phyloP scores from a whole-genome alignment of 2,113 vertebrate genomes.

The Lichenostomus cassidix region DNA sequence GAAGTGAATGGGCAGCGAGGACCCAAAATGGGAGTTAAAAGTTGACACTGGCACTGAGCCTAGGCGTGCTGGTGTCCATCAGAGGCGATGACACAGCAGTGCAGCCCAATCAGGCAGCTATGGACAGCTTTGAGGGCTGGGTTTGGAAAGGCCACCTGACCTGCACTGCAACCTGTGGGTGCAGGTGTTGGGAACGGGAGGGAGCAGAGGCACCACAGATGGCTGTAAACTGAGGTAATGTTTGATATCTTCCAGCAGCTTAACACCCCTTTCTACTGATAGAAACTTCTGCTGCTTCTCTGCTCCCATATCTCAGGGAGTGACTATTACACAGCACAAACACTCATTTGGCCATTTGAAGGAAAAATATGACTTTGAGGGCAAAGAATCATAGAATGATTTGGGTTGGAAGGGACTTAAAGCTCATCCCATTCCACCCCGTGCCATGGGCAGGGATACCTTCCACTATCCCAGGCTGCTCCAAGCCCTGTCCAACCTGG shows the following conservation, averaged over 20 bases:
- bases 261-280: rapidly evolving
- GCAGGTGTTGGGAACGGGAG: not conserved
- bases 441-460: not conserved
- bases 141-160: not conserved
- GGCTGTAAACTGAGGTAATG: rapidly evolving
- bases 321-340: no score
- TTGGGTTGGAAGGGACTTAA: not conserved
- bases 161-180: not conserved
- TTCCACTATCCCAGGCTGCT: not conserved
- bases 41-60: rapidly evolving
- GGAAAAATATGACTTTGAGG: rapidly evolving
- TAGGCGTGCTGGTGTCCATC: not conserved
- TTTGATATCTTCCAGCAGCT: not conserved
- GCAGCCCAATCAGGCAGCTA: not conserved
- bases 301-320: not conserved
- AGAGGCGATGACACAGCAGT: rapidly evolving
- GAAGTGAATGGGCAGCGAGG: not conserved
- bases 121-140: not conserved
- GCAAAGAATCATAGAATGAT: not conserved
- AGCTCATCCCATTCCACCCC: not conserved
- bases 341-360: not conserved
- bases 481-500: rapidly evolving
- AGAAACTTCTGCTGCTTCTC: not conserved
- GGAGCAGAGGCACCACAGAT: rapidly evolving
- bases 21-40: not conserved